Evolutionary conservation across 2,113 vertebrate genomes (phyloP).

Genomic region (Eudorcas thomsonii): DNA sequence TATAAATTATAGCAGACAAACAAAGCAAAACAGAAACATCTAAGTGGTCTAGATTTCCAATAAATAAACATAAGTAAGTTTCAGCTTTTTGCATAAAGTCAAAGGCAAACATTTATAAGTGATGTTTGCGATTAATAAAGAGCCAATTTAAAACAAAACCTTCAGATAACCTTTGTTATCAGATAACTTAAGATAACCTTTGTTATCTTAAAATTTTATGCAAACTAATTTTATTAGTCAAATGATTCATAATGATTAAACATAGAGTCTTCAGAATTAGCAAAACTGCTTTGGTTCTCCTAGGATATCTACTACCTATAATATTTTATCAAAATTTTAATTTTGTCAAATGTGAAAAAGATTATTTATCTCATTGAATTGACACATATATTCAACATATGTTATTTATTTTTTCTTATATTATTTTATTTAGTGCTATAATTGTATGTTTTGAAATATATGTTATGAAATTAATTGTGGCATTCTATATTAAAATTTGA

Average conservation of each 20-base stretch:
- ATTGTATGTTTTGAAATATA: background rate
- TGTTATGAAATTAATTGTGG: background rate
- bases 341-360: background rate
- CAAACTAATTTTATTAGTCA: background rate
- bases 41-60: background rate
- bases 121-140: background rate
- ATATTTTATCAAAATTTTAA: background rate
- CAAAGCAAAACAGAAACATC: background rate
- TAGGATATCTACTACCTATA: background rate
- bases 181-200: too few species aligned
- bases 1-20: background rate
- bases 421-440: background rate
- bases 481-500: conserved; percentile 20
- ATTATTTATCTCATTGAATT: background rate
- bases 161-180: too few species aligned
- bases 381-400: background rate
- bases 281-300: background rate
- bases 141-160: background rate
- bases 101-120: background rate
- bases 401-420: background rate
- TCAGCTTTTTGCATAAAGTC: background rate
- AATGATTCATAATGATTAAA: background rate
- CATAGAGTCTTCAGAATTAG: background rate
- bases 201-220: background rate
- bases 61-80: background rate